Evolutionary conservation across 2,113 vertebrate genomes (phyloP).

Genomic region (Alligator sinensis): DNA sequence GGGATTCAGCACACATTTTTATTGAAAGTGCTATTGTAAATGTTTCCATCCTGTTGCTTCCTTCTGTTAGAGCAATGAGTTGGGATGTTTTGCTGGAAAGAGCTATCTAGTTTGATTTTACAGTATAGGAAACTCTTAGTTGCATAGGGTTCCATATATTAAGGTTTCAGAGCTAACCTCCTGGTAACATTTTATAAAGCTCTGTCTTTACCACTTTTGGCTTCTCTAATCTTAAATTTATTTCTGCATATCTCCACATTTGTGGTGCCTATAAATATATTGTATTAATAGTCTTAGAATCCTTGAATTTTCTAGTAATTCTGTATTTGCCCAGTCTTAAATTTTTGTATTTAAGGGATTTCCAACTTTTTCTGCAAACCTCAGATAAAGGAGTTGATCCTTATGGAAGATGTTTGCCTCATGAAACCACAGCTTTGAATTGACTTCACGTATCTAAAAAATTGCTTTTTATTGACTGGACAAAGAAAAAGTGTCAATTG

Average conservation of each 20-base stretch:
- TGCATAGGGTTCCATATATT: neutral
- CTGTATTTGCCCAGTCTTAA: neutral
- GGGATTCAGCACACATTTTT: too few relatives aligned
- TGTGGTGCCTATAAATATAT: neutral
- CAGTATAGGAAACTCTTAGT: neutral
- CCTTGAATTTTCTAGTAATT: neutral
- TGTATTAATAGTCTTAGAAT: neutral
- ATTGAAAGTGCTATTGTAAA: too few relatives aligned
- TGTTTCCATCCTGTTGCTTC: neutral
- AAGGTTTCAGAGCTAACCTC: neutral
- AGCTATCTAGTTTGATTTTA: neutral
- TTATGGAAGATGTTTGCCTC: neutral
- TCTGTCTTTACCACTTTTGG: neutral
- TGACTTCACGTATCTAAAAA: neutral
- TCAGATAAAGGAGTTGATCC: neutral
- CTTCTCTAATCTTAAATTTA: neutral
- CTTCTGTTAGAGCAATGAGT: neutral
- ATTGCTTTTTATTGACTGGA: neutral
- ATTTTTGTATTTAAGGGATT: neutral
- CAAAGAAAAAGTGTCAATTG: constrained; percentile 5
- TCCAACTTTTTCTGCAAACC: neutral
- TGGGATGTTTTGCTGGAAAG: neutral
- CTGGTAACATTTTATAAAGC: too few relatives aligned
- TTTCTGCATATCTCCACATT: neutral
- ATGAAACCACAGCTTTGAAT: rapidly evolving